phyloP scores from a whole-genome alignment of 2,797 vertebrate species.

The Liasis olivaceus region DNA sequence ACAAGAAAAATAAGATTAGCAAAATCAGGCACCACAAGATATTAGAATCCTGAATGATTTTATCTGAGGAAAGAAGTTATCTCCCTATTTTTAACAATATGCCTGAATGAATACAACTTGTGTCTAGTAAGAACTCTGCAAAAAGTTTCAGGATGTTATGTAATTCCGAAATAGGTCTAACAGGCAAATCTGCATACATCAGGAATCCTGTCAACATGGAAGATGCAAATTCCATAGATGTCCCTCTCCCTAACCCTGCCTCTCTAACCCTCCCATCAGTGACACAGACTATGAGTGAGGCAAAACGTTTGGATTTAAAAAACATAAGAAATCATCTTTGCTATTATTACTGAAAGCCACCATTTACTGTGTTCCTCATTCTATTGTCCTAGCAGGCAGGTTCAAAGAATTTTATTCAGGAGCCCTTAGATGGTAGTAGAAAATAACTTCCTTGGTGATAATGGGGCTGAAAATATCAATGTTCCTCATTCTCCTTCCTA shows the following conservation, averaged over 20 bases:
- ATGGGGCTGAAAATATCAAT: neutral
- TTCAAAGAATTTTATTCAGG: neutral
- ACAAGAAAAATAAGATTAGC: constrained; percentile 28
- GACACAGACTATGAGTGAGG: neutral
- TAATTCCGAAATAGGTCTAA: neutral
- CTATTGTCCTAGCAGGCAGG: neutral
- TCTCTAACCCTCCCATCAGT: neutral
- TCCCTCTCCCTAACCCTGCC: neutral
- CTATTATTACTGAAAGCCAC: neutral
- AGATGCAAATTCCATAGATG: neutral
- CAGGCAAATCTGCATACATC: neutral
- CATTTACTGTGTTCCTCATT: neutral
- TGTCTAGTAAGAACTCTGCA: neutral
- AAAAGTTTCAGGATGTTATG: neutral
- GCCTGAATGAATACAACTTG: neutral
- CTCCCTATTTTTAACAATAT: neutral
- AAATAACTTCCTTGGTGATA: neutral
- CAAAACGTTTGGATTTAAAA: neutral
- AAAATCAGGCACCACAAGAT: neutral
- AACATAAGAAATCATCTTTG: neutral
- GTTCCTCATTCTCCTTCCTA: too few species aligned
- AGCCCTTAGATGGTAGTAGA: neutral
- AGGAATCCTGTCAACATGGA: neutral
- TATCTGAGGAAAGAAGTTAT: neutral
- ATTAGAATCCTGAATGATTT: neutral